Base-by-base conservation (phyloP, 92 coral and sea anemone species). In the Siderastrea siderea region DNA sequence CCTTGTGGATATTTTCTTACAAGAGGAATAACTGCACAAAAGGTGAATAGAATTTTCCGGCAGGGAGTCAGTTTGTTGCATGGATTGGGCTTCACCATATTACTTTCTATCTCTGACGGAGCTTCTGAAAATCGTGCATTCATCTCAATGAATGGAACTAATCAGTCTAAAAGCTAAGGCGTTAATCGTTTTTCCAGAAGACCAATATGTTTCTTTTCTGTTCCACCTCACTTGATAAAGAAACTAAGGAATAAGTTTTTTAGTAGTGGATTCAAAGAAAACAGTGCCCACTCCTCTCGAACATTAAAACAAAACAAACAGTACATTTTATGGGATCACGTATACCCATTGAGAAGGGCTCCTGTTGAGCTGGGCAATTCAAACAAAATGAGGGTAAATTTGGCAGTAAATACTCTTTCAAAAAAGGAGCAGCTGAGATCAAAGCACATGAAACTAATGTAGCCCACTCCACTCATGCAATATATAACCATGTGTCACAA, bases 31-130 rank as follows among this genome's bases (percentile, higher is more conserved):
- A 82, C 92, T 61, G 88, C 91, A 17, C 72, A 57, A 11, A 71
- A 87, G 68, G 50, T 92, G 7, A 88, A 92, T 64, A 79, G 91
- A 92, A 72, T 89, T 47, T 92, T 92, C 54, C 89, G 95, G 95
- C 92, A 81, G 1, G 73, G 89, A 61, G 92, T 89, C 51, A 86
- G 95, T 81, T 69, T 92, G 67, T 70, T 93, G 3, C 86, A 93
- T 74, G 69, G 91, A 45, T 93, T 54, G 80, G 87, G 78, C 14
- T 93, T 93, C 54, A 54, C 54, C n/a, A 16, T 84, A 45, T 47
- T 92, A 69, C 84, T 85, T 13, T 43, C 87, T 7, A 77, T 89
- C 74, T 93, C 89, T 93, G 95, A 89, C 79, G 93, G 95, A 8
- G 93, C 93, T 47, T 53, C 93, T 38, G 91, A 82, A 64, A 89